These are phyloP conservation scores for Heterohyrax brucei DNA, from an alignment of 2,797 vertebrate species.

Conservation along the genomic window DNA sequence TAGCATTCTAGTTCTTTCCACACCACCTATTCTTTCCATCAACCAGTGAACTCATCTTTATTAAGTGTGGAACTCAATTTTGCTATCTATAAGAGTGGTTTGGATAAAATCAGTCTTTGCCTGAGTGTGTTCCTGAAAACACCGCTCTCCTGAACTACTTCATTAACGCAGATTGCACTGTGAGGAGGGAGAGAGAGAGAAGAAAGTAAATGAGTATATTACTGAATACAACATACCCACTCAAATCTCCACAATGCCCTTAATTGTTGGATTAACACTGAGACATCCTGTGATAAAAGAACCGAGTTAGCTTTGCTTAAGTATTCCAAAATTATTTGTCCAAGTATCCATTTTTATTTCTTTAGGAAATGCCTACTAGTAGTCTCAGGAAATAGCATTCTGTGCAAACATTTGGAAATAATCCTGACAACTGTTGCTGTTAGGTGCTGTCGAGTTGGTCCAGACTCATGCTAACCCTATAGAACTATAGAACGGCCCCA, in stretches of 20 bases:
- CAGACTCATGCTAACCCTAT: too few relatives aligned
- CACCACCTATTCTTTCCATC: neutral
- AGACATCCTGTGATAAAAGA: neutral
- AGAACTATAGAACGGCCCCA: too few relatives aligned
- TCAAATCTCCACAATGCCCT: neutral
- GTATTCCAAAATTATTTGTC: neutral
- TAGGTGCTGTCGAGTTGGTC: too few relatives aligned
- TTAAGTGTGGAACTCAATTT: neutral
- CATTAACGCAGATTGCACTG: neutral
- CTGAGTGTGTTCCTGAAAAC: neutral
- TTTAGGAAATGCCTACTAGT: neutral
- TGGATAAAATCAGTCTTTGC: neutral
- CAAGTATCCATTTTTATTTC: neutral
- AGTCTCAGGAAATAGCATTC: neutral
- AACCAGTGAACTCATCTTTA: neutral
- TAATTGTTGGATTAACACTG: neutral
- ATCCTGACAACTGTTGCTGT: neutral
- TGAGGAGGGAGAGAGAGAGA: neutral
- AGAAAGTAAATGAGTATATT: neutral
- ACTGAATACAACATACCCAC: neutral
- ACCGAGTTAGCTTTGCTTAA: neutral
- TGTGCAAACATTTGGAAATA: neutral
- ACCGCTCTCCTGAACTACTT: neutral
- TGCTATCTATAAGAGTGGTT: neutral
- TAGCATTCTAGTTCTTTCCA: neutral